phyloP scores from a whole-genome alignment of 2,888 invertebrate species.

The Trachelus tabidus region DNA sequence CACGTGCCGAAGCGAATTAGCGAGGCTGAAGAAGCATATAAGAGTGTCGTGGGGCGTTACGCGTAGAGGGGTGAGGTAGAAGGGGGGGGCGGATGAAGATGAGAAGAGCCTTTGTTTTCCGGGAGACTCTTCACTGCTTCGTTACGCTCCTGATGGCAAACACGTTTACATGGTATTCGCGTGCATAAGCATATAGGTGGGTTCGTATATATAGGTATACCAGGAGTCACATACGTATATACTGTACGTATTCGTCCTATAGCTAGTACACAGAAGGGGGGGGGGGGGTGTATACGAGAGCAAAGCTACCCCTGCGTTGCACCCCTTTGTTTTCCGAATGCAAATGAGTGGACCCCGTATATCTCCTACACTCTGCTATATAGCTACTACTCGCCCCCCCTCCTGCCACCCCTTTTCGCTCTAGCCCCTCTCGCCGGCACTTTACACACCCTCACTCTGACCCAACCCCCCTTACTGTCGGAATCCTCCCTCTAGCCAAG shows the following conservation, averaged over 20 bases:
- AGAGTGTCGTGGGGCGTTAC: background rate
- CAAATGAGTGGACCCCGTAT: slow-evolving; percentile 56
- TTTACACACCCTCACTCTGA: slow-evolving; percentile 19
- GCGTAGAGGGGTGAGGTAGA: background rate
- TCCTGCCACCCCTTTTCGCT: slow-evolving; percentile 9
- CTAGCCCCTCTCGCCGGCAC: background rate
- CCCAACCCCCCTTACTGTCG: slow-evolving; percentile 27
- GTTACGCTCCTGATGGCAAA: background rate
- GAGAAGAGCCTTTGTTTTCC: slow-evolving; percentile 6
- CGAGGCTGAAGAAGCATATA: background rate
- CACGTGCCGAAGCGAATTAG: background rate
- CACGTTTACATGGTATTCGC: slow-evolving; percentile 1
- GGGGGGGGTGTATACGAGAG: background rate
- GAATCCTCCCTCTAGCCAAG: slow-evolving; percentile 50
- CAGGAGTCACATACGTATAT: background rate
- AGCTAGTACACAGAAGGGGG: background rate
- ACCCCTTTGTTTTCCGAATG: slow-evolving; percentile 63
- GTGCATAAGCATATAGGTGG: background rate
- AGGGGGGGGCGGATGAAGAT: background rate
- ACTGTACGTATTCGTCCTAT: background rate
- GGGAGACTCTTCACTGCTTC: background rate
- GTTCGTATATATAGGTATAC: background rate
- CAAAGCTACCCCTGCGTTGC: slow-evolving; percentile 16
- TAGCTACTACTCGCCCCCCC: background rate
- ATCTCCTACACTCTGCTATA: background rate